Conservation (phyloP, 2,113 vertebrate species). For the Calonectris borealis region DNA sequence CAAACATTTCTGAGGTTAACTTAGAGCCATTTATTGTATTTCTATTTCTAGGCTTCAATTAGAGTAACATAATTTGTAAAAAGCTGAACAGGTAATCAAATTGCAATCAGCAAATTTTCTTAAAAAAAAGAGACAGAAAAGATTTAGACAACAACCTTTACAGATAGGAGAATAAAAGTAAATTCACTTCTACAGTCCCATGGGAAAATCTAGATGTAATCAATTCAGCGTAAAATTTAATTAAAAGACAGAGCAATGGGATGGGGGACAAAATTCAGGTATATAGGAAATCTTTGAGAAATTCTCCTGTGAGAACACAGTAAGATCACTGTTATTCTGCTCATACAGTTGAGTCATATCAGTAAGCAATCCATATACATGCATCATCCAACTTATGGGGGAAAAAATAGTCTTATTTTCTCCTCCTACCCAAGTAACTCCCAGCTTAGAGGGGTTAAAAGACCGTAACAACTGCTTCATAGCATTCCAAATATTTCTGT, state of each 20-base stretch:
- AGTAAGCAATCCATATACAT: neutral
- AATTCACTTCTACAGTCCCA: neutral
- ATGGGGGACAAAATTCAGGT: conserved; percentile 3
- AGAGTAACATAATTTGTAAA: conserved; percentile 40
- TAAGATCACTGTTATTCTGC: conserved; percentile 22
- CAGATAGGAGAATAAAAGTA: conserved; percentile 22
- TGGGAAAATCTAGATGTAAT: conserved; percentile 23
- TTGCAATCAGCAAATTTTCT: conserved; percentile 35
- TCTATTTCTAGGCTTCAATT: conserved; percentile 46
- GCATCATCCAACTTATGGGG: neutral
- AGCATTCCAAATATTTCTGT: neutral
- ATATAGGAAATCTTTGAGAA: conserved; percentile 48
- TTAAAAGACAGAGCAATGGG: conserved; percentile 27
- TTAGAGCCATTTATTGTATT: neutral
- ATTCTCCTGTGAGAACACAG: neutral
- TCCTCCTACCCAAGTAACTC: neutral
- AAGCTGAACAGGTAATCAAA: conserved; percentile 47
- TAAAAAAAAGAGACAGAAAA: neutral
- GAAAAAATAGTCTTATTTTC: neutral
- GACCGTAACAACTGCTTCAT: neutral
- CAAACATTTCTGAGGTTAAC: conserved; percentile 5
- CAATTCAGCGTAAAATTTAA: conserved; percentile 37
- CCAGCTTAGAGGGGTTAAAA: neutral
- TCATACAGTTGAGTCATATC: neutral
- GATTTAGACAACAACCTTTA: conserved; percentile 22